These are phyloP conservation scores for Paradisaea rubra DNA, from an alignment of 2,113 vertebrate genomes.

Conservation along the genomic window DNA sequence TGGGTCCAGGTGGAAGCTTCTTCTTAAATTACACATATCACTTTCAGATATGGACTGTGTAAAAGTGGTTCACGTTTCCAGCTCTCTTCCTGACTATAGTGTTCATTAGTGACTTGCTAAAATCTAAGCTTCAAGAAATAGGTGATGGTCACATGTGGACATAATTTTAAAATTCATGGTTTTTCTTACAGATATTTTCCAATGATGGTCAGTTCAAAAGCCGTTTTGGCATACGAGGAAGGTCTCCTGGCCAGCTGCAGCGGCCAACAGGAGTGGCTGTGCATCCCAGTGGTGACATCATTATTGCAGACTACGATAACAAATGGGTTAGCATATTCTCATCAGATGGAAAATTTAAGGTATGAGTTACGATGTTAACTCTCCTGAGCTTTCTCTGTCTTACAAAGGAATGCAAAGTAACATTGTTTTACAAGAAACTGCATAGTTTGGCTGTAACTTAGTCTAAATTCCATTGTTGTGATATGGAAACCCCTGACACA, in stretches of 20 bases:
- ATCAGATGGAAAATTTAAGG: slow-evolving; percentile 96
- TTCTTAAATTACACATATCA: not conserved
- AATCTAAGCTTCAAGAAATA: not conserved
- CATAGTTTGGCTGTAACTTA: not conserved
- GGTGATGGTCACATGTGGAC: not conserved
- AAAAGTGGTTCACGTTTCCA: not conserved
- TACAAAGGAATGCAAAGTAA: not conserved
- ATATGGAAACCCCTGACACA: not conserved
- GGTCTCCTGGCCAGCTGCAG: slow-evolving; percentile 92
- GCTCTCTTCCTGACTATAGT: not conserved
- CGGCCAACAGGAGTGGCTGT: slow-evolving; percentile 92
- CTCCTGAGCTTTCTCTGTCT: not conserved
- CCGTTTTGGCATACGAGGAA: slow-evolving; percentile 90
- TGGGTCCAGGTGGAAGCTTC: not conserved
- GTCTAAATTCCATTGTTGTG: not conserved
- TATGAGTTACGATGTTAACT: slow-evolving; percentile 33
- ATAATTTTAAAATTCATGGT: not conserved
- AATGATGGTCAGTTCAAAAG: slow-evolving; percentile 94
- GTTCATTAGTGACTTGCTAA: not conserved
- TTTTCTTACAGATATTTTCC: slow-evolving; percentile 84
- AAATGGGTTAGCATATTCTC: slow-evolving; percentile 99
- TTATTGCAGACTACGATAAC: slow-evolving; percentile 97
- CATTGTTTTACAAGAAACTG: not conserved
- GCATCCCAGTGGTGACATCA: slow-evolving; percentile 93
- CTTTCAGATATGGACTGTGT: not conserved